Base-by-base conservation (phyloP, 2,888 invertebrate genomes). In the Lithophane leautieri region DNA sequence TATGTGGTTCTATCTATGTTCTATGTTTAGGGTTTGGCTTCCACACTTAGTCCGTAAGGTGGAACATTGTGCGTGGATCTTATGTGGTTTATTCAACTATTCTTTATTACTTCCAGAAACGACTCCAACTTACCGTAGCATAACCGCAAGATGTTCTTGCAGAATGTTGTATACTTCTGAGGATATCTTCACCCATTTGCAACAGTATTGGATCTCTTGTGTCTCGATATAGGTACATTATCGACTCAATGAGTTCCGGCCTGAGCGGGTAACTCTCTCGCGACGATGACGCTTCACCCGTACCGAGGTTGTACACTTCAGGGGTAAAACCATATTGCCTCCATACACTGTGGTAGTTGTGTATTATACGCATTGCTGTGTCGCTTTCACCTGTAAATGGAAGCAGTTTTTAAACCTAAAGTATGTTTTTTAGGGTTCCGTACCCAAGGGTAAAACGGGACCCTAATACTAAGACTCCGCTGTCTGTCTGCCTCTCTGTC, bases 301-400 rank as follows among this genome's bases (percentile, higher is more conserved):
- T 98, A 0, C 98, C 98, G 86, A 99, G 98, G 92, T 99, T 99
- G 94, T 99, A 99, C 91, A 99, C 99, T 93, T 99, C 99, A 0
- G 99, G 99, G 0, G 99, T 98, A 91, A 99, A 99, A 0, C 99
- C 99, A 94, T 99, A 99, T 93, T 99, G 99, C 78, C 98, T 98
- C 98, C 99, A 99, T 1, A 99, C 99, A 90, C 98, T 98, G 92
- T 99, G 99, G 94, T 99, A 99, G 94, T 99, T 99, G 90, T 99
- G 98, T 81, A 99, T 97, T 7, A 99, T 99, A 88, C 98, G 98
- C 97, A 99, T 98, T 0, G 99, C 99, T 85, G 98, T 97, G 87
- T 98, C 98, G 19, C 98, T 98, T 91, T 99, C 99, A 11, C 99
- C 99, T 97, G 95, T n/a, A 50, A 69, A 54, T 40, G 3, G 1